A percentile compares a stretch with the other conserved stretches of the same genome.
Evolutionary conservation across 2,888 invertebrate species (phyloP).

Genomic region (Lochmaea capreae): DNA sequence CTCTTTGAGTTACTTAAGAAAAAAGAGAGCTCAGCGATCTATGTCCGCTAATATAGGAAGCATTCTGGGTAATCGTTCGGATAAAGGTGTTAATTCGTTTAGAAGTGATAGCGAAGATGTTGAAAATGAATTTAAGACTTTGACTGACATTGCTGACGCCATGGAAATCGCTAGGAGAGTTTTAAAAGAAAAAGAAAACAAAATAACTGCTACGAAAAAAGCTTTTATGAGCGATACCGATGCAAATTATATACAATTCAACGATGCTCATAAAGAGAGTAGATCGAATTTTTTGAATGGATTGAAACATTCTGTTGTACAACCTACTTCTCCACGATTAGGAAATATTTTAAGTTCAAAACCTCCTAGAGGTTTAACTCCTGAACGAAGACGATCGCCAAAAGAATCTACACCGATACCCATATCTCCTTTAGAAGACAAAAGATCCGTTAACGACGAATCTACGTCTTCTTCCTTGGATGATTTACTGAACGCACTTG

Average conservation of each 20-base stretch:
- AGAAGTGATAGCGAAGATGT: conserved; percentile 46
- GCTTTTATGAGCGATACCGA: conserved; percentile 64
- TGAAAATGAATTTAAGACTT: conserved; percentile 55
- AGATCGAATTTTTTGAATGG: conserved; percentile 60
- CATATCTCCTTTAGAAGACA: conserved; percentile 50
- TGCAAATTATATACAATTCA: conserved; percentile 51
- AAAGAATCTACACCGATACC: conserved; percentile 58
- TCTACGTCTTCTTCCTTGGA: conserved; percentile 67
- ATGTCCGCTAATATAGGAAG: conserved; percentile 87
- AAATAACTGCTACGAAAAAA: conserved; percentile 59
- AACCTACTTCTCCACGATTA: conserved; percentile 43
- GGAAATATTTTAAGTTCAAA: conserved; percentile 54
- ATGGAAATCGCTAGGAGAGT: conserved; percentile 65
- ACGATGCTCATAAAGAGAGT: conserved; percentile 62
- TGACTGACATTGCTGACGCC: conserved; percentile 65
- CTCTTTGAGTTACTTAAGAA: conserved; percentile 70
- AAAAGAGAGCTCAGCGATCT: conserved; percentile 84
- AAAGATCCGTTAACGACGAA: conserved; percentile 40
- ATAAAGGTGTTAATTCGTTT: conserved; percentile 54
- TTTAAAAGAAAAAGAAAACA: conserved; percentile 63
- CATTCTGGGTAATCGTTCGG: conserved; percentile 75
- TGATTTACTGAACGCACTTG: conserved; percentile 78
- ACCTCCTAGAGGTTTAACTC: conserved; percentile 58
- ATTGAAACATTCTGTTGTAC: conserved; percentile 50
- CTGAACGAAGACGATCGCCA: conserved; percentile 52